Evolutionary conservation across 2,797 vertebrate species (phyloP), one percentile per base, ranked within the genome.

Genomic region (Oceanodroma leucorhoa): DNA sequence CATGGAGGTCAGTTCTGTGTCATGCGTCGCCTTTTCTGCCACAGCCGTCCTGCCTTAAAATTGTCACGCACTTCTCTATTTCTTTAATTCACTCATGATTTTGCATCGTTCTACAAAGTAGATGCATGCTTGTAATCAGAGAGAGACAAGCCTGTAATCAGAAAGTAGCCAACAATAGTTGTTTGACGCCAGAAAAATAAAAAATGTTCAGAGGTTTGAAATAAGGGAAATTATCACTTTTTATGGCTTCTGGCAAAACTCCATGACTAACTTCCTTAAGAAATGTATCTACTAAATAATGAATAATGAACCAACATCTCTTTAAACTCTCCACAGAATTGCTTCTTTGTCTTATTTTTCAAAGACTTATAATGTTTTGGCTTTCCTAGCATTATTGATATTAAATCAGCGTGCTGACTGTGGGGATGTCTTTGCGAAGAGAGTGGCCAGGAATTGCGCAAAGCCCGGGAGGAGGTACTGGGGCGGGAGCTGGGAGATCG

Each of bases 281-380:
- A 76, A 90, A 80, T 61, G 10, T 75, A 34, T 89, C 53, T 61
- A 64, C 41, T 92, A 80, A 92, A 45, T 80, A 89, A 29, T 83
- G 71, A 89, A 77, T 77, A 92, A 75, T 20, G 3, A 92, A 71
- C 48, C 57, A 40, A 11, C 53, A 67, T 16, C 38, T 90, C 71
- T 87, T 73, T 89, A 73, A 90, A 53, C 40, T 70, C 70, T 66
- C 21, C 34, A 57, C 75, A 61, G 41, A 53, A 77, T 80, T 6
- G 1, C 83, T 89, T 81, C 50, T 89, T 79, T 75, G 53, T 70
- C 54, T 93, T 91, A 57, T 67, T 95, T 95, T 91, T 85, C 55
- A 54, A 13, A 75, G 67, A 65, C 48, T 93, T 87, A 24, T 0
- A n/a, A 23, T 67, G 41, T 79, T 95, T 94, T 87, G 70, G 48